Percentiles rank a stretch among this genome's conserved stretches.
Evolutionary conservation across 2,888 invertebrate genomes (phyloP).

Genomic region (Muscina levida): DNA sequence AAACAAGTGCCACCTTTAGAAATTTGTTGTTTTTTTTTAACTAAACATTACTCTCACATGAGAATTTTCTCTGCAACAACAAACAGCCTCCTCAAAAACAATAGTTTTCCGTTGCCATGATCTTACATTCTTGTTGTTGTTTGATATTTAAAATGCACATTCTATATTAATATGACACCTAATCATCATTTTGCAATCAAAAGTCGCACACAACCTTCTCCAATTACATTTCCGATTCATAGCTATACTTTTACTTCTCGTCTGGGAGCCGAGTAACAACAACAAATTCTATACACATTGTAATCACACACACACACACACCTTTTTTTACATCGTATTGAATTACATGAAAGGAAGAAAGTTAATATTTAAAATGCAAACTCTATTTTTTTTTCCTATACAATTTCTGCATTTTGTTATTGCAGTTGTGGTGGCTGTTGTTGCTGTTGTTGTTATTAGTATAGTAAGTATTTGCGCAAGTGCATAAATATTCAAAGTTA

Average conservation of each 20-base stretch:
- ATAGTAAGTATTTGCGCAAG: no score
- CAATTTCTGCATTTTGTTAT: neutral
- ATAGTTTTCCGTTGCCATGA: no score
- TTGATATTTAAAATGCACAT: no score
- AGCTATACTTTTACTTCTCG: constrained; percentile 7
- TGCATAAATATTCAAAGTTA: no score
- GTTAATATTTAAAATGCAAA: constrained; percentile 12
- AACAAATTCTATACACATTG: neutral
- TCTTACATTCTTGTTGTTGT: no score
- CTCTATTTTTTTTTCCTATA: neutral
- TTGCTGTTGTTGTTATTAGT: no score
- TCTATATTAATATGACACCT: no score
- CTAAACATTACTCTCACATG: no score
- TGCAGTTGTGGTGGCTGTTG: neutral
- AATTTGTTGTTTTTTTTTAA: no score
- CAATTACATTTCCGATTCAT: constrained; percentile 34
- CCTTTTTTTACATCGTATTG: neutral
- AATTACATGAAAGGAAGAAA: constrained; percentile 36
- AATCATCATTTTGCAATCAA: neutral
- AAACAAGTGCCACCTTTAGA: no score
- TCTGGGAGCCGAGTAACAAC: neutral
- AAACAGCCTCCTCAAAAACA: no score
- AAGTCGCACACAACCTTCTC: constrained; percentile 7
- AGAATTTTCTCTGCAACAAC: no score
- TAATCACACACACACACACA: neutral